Evolutionary conservation across 35 echinoderm and acorn worm genomes (phyloP).

Genomic region (Hemicentrotus pulcherrimus): DNA sequence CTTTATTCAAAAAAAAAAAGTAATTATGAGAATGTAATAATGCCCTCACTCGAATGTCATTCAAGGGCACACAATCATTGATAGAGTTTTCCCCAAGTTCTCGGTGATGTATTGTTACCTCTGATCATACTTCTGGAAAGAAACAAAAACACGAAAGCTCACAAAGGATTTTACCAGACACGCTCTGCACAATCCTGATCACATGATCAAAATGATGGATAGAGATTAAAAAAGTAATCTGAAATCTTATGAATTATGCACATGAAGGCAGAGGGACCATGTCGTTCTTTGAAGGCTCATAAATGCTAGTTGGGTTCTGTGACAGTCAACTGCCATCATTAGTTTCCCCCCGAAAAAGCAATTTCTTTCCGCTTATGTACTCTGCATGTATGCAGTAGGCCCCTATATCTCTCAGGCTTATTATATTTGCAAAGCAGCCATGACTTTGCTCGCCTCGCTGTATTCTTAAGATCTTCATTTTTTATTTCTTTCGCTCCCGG

Average conservation of each 20-base stretch:
- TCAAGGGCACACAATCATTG: too few relatives aligned
- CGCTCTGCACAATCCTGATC: not conserved
- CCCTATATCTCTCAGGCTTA: slow-evolving; percentile 1
- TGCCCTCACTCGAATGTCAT: too few relatives aligned
- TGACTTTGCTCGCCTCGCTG: not conserved
- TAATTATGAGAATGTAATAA: too few relatives aligned
- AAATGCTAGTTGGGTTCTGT: not conserved
- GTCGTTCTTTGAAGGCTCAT: not conserved
- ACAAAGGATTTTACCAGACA: not conserved
- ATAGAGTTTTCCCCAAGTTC: too few relatives aligned
- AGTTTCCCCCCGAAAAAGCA: not conserved
- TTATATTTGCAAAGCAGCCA: not conserved
- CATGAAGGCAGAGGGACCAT: not conserved
- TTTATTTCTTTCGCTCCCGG: too few relatives aligned
- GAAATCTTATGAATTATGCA: not conserved
- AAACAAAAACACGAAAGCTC: too few relatives aligned
- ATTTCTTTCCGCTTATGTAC: slow-evolving; percentile 5
- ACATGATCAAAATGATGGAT: not conserved
- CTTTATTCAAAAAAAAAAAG: too few relatives aligned
- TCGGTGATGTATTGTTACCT: too few relatives aligned
- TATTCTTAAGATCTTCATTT: not conserved
- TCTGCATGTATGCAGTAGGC: not conserved
- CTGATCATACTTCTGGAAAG: too few relatives aligned
- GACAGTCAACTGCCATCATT: not conserved
- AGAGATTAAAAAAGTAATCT: not conserved